Conservation (phyloP, 2,113 vertebrate species). For the Herpetotheres cachinnans region DNA sequence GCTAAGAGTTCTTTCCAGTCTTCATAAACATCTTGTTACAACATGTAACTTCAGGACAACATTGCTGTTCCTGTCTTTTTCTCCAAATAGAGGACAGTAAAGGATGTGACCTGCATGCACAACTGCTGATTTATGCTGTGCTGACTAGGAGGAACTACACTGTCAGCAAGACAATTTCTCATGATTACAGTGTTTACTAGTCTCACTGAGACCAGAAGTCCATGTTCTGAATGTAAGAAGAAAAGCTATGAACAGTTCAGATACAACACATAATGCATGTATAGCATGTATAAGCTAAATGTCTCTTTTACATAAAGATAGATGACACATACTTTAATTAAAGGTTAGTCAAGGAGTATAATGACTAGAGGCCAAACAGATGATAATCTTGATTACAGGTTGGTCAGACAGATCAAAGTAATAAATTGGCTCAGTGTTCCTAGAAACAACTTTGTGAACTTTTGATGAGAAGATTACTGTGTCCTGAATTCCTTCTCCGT, state of each 20-base stretch:
- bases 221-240: not conserved
- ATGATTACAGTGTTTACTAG: not conserved
- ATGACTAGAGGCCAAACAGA: slow-evolving; percentile 38
- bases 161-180: slow-evolving; percentile 20
- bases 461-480: not conserved
- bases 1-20: not conserved
- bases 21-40: not conserved
- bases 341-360: not conserved
- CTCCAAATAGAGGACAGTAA: not conserved
- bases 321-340: slow-evolving; percentile 36
- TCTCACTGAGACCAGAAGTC: not conserved
- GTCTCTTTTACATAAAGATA: not conserved
- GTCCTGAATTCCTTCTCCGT: not conserved
- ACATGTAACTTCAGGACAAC: not conserved
- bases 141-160: not conserved
- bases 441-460: slow-evolving; percentile 32
- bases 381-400: slow-evolving; percentile 11
- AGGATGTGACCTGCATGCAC: not conserved
- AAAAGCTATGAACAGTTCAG: not conserved
- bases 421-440: slow-evolving; percentile 22
- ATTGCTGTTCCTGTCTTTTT: not conserved
- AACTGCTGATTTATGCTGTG: not conserved
- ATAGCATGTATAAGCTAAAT: not conserved
- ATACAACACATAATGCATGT: not conserved
- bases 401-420: slow-evolving; percentile 33